These are phyloP conservation scores for Epinephelus lanceolatus DNA, from an alignment of 2,113 vertebrate genomes.

Conservation along the genomic window DNA sequence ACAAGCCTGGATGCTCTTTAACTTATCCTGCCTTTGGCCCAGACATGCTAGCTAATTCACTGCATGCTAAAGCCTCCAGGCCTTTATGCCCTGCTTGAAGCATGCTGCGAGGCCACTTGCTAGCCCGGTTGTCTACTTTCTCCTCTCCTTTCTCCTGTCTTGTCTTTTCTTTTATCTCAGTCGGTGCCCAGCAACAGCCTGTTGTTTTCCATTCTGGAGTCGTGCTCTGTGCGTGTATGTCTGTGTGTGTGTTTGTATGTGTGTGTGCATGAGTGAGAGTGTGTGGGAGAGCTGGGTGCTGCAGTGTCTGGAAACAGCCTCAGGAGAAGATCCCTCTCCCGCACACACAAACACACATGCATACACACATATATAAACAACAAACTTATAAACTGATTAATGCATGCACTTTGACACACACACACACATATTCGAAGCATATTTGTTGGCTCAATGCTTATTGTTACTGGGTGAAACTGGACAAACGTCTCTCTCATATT, in stretches of 20 bases:
- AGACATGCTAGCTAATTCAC: conserved; percentile 4
- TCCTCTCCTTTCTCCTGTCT: conserved; percentile 9
- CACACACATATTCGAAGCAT: background rate
- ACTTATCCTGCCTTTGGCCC: background rate
- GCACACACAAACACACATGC: conserved; percentile 10
- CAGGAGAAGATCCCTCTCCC: conserved; percentile 57
- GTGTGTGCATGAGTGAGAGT: conserved; percentile 30
- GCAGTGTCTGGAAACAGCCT: conserved; percentile 72
- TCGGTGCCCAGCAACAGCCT: conserved; percentile 68
- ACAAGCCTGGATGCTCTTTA: background rate
- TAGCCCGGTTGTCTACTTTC: conserved; percentile 10
- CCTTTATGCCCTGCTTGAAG: conserved; percentile 19
- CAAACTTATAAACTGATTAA: background rate
- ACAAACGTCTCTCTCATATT: background rate
- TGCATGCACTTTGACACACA: background rate
- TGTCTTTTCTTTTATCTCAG: conserved; percentile 58
- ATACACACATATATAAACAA: background rate
- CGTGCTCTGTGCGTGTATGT: conserved; percentile 27
- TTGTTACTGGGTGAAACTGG: conserved; percentile 9
- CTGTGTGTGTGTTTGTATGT: conserved; percentile 14
- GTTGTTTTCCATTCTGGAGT: conserved; percentile 72
- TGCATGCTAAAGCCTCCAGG: conserved; percentile 1
- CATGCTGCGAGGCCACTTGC: conserved; percentile 32
- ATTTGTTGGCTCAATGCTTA: conserved; percentile 18
- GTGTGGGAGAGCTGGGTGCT: conserved; percentile 74